Percentiles rank a stretch among this genome's conserved stretches.
Evolutionary conservation across 2,113 vertebrate genomes (phyloP).

Genomic region (Cygnus buccinator): DNA sequence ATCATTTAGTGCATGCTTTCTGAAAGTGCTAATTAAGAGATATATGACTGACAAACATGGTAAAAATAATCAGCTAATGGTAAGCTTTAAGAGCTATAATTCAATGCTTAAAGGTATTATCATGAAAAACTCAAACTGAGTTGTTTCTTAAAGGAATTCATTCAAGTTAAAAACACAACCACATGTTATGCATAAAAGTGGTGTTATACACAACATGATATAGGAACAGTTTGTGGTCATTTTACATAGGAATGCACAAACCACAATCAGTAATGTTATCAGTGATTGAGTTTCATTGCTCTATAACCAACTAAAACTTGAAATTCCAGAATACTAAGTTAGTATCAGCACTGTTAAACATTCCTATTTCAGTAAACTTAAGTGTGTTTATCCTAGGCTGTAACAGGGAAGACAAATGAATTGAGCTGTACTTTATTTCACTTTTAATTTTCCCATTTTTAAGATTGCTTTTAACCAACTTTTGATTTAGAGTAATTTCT

Average conservation of each 20-base stretch:
- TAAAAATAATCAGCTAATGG: fast-evolving
- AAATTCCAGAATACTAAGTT: fast-evolving
- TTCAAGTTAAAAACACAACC: fast-evolving
- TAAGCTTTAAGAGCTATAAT: fast-evolving
- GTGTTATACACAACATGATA: fast-evolving
- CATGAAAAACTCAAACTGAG: fast-evolving
- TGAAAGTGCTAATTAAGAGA: fast-evolving
- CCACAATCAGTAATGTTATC: fast-evolving
- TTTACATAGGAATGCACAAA: fast-evolving
- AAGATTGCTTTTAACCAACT: fast-evolving
- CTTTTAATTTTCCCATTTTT: fast-evolving
- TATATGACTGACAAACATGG: fast-evolving
- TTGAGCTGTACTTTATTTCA: fast-evolving
- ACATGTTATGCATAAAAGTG: fast-evolving
- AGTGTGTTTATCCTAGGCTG: fast-evolving
- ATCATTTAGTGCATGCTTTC: fast-evolving
- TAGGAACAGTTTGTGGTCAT: fast-evolving
- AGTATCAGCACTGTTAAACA: fast-evolving
- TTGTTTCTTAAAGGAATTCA: fast-evolving
- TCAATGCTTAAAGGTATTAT: fast-evolving
- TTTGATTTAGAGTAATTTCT: not conserved
- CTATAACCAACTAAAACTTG: fast-evolving
- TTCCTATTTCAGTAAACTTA: not conserved
- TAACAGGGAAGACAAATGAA: fast-evolving
- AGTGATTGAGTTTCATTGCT: fast-evolving